Conservation (phyloP, 2,888 invertebrate genomes). For the Rhingia campestris region DNA sequence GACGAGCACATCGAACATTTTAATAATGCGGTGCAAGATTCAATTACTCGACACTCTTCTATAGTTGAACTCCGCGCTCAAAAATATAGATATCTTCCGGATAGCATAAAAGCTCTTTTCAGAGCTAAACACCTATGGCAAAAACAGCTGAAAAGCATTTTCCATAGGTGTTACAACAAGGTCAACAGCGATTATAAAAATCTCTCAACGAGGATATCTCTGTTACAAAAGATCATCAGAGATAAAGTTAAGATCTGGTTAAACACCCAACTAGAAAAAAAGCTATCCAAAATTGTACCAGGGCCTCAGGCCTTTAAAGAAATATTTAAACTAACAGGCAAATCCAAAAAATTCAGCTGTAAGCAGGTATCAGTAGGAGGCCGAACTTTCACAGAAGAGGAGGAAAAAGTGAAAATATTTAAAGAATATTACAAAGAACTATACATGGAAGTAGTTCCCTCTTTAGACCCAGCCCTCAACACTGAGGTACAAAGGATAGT, state of each 20-base stretch:
- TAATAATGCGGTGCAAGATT: too few relatives aligned
- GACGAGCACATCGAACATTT: too few relatives aligned
- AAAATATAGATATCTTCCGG: background rate
- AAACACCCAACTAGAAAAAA: background rate
- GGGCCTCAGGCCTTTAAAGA: too few relatives aligned
- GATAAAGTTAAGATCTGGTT: background rate
- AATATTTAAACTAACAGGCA: too few relatives aligned
- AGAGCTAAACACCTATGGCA: slow-evolving; percentile 3
- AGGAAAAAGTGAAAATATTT: too few relatives aligned
- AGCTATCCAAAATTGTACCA: background rate
- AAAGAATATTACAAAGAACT: too few relatives aligned
- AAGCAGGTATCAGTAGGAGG: too few relatives aligned
- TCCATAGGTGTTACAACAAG: background rate
- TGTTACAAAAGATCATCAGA: background rate
- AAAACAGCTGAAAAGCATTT: background rate
- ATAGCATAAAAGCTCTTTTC: background rate
- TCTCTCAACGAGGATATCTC: background rate
- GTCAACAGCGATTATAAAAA: background rate
- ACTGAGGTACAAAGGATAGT: too few relatives aligned
- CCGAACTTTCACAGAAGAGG: too few relatives aligned
- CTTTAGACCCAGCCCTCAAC: too few relatives aligned
- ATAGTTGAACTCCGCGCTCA: background rate
- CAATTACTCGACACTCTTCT: background rate
- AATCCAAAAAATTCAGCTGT: too few relatives aligned
- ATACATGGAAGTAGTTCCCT: too few relatives aligned